Evolutionary conservation across 2,113 vertebrate genomes (phyloP).

Genomic region (Meles meles): DNA sequence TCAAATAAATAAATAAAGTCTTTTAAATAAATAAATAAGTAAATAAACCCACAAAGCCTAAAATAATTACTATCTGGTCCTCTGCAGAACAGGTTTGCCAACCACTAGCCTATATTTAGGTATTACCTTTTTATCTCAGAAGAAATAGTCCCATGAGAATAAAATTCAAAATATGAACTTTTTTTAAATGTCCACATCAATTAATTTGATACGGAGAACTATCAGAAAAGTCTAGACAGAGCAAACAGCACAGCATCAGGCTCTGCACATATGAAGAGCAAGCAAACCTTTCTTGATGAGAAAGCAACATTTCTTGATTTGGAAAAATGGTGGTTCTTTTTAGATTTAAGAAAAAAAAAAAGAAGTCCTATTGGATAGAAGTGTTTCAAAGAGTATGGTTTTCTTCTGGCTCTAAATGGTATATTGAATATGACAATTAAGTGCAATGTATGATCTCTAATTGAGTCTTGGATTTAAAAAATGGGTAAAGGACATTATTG

Average conservation of each 20-base stretch:
- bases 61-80: neutral
- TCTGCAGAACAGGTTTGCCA: neutral
- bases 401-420: neutral
- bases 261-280: no score
- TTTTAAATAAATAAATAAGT: no score
- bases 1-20: no score
- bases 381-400: neutral
- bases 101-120: neutral
- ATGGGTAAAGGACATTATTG: neutral
- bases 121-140: neutral
- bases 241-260: neutral
- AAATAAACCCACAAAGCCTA: neutral
- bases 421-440: neutral
- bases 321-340: neutral
- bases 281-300: no score
- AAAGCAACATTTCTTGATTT: no score
- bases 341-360: neutral
- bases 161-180: neutral
- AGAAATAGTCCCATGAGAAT: neutral
- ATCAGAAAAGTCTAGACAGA: neutral
- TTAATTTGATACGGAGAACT: neutral
- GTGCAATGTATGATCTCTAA: neutral
- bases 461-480: neutral
- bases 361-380: neutral
- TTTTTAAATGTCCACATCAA: neutral